These are phyloP conservation scores for Pangasius mekongensis DNA, from an alignment of 2,797 vertebrate genomes.

Conservation along the genomic window DNA sequence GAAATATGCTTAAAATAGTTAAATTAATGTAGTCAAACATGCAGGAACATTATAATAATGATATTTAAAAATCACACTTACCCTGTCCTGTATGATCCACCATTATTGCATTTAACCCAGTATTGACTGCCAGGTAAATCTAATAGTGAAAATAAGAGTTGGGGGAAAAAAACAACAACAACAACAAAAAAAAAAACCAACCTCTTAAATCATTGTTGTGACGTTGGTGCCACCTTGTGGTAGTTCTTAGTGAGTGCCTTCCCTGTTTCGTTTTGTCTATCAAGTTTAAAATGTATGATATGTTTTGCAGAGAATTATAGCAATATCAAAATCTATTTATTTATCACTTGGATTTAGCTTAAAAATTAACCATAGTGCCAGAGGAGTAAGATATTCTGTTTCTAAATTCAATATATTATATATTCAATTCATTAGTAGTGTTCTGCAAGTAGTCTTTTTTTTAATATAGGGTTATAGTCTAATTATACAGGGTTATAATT, in stretches of 20 bases:
- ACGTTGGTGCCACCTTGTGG: conserved; percentile 6
- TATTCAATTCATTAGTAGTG: background rate
- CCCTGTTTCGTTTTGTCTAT: background rate
- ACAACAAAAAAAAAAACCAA: too few relatives aligned
- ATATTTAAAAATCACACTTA: conserved; percentile 39
- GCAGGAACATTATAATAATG: background rate
- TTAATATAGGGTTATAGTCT: too few relatives aligned
- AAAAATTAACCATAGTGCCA: background rate
- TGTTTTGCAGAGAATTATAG: background rate
- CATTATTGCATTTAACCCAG: conserved; percentile 54
- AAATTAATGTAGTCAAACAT: background rate
- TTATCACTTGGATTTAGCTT: background rate
- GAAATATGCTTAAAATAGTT: background rate
- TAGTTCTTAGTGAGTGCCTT: background rate
- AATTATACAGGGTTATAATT: background rate
- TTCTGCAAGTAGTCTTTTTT: background rate
- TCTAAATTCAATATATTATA: background rate
- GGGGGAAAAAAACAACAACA: too few relatives aligned
- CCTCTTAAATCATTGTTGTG: background rate
- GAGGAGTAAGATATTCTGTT: background rate
- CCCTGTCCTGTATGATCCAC: conserved; percentile 58
- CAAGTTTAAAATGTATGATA: background rate
- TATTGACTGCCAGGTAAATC: conserved; percentile 58
- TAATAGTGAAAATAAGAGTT: conserved; percentile 41
- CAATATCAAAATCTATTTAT: background rate